phyloP scores from a whole-genome alignment of 1,140 invertebrate species.

The Papilio aristodemus region DNA sequence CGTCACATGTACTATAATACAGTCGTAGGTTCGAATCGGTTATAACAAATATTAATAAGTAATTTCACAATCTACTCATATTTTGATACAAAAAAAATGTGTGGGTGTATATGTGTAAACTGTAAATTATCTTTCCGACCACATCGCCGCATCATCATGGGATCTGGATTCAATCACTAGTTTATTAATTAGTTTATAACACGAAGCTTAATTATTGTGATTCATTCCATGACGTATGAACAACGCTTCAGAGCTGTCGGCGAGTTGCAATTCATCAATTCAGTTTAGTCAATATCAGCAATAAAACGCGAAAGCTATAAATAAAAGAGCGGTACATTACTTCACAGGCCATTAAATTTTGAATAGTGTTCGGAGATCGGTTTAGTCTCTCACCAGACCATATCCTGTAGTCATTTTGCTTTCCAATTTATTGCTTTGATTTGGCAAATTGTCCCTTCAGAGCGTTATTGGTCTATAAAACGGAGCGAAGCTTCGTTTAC shows the following conservation, averaged over 20 bases:
- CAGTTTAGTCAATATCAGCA: conserved; percentile 7
- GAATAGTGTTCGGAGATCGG: conserved; percentile 32
- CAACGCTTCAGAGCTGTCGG: not conserved
- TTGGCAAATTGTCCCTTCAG: conserved; percentile 34
- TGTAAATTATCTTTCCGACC: no score
- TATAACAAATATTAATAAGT: not conserved
- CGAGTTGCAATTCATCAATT: not conserved
- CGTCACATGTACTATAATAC: no score
- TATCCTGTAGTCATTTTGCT: conserved; percentile 31
- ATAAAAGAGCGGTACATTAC: conserved; percentile 30
- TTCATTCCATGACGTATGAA: not conserved
- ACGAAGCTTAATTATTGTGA: no score
- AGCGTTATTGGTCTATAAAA: conserved; percentile 31
- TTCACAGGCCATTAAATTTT: conserved; percentile 34
- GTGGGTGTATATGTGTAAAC: no score
- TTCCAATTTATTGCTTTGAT: conserved; percentile 33
- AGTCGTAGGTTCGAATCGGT: no score
- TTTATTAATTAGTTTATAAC: no score
- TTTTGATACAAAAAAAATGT: no score
- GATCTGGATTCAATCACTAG: no score
- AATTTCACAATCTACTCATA: no score
- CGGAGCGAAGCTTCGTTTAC: conserved; percentile 23
- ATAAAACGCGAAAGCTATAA: conserved; percentile 13
- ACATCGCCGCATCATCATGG: no score
- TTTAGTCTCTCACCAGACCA: conserved; percentile 27